These are phyloP conservation scores for Sternotherus odoratus DNA, from an alignment of 2,797 vertebrate genomes.

Conservation along the genomic window DNA sequence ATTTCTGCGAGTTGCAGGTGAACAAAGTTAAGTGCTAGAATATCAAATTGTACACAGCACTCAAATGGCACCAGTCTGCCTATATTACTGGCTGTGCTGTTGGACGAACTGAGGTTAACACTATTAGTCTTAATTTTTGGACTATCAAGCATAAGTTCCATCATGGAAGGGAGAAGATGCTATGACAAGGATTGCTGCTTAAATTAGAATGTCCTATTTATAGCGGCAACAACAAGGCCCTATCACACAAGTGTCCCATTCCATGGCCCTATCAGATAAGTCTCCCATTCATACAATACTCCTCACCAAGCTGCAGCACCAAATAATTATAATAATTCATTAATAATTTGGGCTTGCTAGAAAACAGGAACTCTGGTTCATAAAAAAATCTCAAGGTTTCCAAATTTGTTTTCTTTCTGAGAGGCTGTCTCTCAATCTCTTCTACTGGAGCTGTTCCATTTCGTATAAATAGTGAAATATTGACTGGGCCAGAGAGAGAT, in stretches of 20 bases:
- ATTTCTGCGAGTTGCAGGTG: conserved; percentile 46
- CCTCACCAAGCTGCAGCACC: conserved; percentile 55
- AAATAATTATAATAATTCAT: conserved; percentile 63
- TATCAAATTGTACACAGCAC: conserved; percentile 24
- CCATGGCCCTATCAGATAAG: conserved; percentile 68
- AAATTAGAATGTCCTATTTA: conserved; percentile 65
- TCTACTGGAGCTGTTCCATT: background rate
- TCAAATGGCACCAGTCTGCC: conserved; percentile 29
- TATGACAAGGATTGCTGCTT: conserved; percentile 3
- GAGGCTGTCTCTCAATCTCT: background rate
- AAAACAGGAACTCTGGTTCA: background rate
- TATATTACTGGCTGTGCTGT: conserved; percentile 23
- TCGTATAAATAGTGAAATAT: background rate
- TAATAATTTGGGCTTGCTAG: conserved; percentile 26
- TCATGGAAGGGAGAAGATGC: conserved; percentile 36
- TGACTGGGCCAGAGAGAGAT: background rate
- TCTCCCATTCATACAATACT: conserved; percentile 52
- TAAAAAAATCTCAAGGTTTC: background rate
- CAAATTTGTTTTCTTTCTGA: background rate
- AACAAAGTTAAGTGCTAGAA: conserved; percentile 44
- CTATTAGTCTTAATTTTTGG: background rate
- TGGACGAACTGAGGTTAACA: conserved; percentile 39
- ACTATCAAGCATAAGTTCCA: conserved; percentile 59
- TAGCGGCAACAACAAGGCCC: conserved; percentile 68
- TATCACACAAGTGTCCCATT: conserved; percentile 64